Evolutionary conservation across 2,797 vertebrate species (phyloP), one percentile per base, ranked within the genome.

Genomic region (Takifugu ocellatus): DNA sequence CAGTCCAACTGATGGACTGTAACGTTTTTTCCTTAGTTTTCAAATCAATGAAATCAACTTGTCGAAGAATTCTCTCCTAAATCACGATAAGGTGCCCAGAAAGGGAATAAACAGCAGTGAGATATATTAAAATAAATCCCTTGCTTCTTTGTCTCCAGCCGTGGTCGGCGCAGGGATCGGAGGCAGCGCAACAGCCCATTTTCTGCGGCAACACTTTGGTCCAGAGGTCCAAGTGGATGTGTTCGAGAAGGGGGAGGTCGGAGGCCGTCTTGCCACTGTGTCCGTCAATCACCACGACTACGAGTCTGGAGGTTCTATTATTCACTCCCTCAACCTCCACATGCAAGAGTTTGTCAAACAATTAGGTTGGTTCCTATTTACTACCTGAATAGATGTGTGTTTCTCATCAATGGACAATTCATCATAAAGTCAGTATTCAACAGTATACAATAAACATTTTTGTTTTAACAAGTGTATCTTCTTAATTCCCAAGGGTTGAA

Each of bases 271-370:
- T 44, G 95, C 94, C 65, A 98, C 95, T 0, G 88, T 97, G 54
- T 95, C 94, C 0, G 97, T 98, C 68, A 98, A 98, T 84, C 92
- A 94, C 72, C 91, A 96, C 64, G 92, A 94, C 68, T 98, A 99
- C 0, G 96, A 99, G 84, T 95, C 93, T 1, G 93, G 96, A 2
- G 94, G 93, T 0, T 94, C 94, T 57, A 94, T 96, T 83, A 94
- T 98, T 72, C 95, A 99, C 55, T 93, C 95, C 21, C 93, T 99
- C 71, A 98, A 96, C 76, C 91, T 99, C 50, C 95, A 99, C 83
- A 95, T 98, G 95, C 95, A 97, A 86, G 95, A 96, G 72, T 98
- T 98, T 72, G 92, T 97, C 84, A 97, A 98, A 82, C 93, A 93
- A 61, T 86, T 99, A 25, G 96, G 97, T 99, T 60, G 90, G 94